Evolutionary conservation across 2,113 vertebrate genomes (phyloP).

Genomic region (Peromyscus maniculatus): DNA sequence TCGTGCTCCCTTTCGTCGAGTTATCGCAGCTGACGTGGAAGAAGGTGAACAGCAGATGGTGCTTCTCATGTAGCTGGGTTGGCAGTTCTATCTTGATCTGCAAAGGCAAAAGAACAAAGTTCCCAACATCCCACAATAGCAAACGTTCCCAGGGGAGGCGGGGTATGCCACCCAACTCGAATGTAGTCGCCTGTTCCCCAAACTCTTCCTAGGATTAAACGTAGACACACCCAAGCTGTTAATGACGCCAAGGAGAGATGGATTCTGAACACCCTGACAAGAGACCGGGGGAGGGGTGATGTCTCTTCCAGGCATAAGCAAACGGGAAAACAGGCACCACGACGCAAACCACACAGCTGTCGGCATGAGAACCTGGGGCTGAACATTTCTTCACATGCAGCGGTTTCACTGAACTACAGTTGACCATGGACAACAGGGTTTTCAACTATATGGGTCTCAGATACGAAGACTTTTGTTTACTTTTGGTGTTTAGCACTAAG

Average conservation of each 20-base stretch:
- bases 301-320: neutral
- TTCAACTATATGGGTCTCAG: neutral
- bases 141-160: neutral
- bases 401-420: neutral
- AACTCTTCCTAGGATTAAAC: neutral
- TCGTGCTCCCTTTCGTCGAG: constrained; percentile 98
- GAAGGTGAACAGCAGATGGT: constrained; percentile 98
- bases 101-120: constrained; percentile 62
- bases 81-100: constrained; percentile 98
- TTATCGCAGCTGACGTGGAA: constrained; percentile 98
- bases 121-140: neutral
- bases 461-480: neutral
- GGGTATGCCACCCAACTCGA: neutral
- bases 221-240: neutral
- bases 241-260: neutral
- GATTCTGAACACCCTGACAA: neutral
- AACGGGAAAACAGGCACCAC: neutral
- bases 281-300: neutral
- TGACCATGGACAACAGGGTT: neutral
- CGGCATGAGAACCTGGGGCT: neutral
- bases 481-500: neutral
- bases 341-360: neutral
- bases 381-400: neutral
- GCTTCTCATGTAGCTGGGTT: constrained; percentile 96
- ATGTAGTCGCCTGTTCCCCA: neutral